These are phyloP conservation scores for Synergus laeviventris DNA, from an alignment of 2,888 invertebrate genomes.

Conservation along the genomic window DNA sequence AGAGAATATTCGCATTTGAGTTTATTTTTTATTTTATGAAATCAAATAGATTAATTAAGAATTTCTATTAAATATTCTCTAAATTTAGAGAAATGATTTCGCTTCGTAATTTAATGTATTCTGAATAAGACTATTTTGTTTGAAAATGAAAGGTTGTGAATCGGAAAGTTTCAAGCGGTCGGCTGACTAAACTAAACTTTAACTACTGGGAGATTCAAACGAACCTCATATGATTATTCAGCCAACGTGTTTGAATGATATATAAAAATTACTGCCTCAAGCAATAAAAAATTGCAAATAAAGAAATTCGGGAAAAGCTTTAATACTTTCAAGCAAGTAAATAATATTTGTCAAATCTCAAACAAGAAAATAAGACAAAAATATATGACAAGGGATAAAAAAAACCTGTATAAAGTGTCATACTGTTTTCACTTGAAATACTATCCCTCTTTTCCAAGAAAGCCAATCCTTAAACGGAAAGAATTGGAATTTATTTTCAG, in stretches of 20 bases:
- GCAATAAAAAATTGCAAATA: no score
- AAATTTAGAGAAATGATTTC: neutral
- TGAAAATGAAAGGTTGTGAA: neutral
- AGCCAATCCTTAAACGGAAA: no score
- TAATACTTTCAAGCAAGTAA: no score
- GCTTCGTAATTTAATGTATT: neutral
- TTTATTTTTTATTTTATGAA: neutral
- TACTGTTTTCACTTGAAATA: no score
- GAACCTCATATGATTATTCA: neutral
- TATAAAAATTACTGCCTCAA: neutral
- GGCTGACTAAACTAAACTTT: neutral
- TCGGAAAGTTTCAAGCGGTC: accelerated
- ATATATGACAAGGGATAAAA: no score
- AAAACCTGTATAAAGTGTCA: no score
- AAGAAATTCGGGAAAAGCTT: no score
- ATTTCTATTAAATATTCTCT: neutral
- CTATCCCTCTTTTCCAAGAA: no score
- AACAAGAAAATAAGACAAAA: no score
- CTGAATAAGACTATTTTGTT: neutral
- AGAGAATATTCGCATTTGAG: neutral
- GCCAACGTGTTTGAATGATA: neutral
- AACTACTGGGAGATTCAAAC: neutral
- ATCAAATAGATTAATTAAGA: neutral
- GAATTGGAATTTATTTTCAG: no score
- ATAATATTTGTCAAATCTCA: no score